Percentiles rank a stretch among this genome's conserved stretches.
Evolutionary conservation across 2,797 vertebrate species (phyloP).

Genomic region (Chelmon rostratus): DNA sequence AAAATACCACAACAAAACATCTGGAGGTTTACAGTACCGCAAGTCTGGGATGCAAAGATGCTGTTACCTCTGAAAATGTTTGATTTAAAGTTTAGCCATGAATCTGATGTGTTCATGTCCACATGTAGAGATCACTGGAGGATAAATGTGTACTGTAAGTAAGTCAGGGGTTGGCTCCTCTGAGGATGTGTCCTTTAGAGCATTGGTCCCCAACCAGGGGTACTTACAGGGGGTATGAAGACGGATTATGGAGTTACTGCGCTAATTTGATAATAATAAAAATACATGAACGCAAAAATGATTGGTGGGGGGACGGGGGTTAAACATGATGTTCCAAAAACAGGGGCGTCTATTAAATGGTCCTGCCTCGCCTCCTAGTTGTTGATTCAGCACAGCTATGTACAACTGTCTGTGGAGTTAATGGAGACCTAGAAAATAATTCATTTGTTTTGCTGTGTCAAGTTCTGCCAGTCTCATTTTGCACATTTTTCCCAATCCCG

Average conservation of each 20-base stretch:
- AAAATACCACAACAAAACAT: background rate
- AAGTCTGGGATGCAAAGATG: background rate
- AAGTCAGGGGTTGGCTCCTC: background rate
- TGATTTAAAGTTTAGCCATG: background rate
- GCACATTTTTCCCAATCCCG: background rate
- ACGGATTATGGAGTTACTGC: no score
- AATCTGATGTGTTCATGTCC: background rate
- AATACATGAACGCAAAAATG: no score
- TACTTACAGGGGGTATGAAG: background rate
- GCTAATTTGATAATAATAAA: no score
- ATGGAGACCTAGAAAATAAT: background rate
- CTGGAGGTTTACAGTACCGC: no score
- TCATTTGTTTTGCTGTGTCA: background rate
- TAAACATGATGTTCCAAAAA: no score
- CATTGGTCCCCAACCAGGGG: background rate
- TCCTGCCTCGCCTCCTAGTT: background rate
- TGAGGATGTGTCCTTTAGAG: background rate
- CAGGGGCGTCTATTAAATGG: no score
- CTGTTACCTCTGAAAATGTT: background rate
- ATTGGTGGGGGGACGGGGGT: no score
- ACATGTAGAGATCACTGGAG: background rate
- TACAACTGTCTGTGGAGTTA: background rate
- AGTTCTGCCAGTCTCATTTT: background rate
- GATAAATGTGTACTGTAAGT: background rate
- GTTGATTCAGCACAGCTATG: constrained; percentile 10